Percentiles rank a stretch among this genome's conserved stretches.
Evolutionary conservation across 2,797 vertebrate species (phyloP).

Genomic region (Taeniopygia guttata): DNA sequence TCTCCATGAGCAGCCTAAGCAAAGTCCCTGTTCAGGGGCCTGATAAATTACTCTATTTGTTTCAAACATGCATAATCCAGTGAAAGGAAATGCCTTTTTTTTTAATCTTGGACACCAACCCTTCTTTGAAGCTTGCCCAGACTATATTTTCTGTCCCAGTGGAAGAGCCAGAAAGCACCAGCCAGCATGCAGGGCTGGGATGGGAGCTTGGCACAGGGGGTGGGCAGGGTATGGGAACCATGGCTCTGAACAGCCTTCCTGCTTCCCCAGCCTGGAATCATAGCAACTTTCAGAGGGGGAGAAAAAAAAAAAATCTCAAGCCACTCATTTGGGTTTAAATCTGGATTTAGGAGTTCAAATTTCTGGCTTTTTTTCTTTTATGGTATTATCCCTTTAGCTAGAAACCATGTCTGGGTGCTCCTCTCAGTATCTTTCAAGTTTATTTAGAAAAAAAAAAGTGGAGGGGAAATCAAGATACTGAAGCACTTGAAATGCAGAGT

Average conservation of each 20-base stretch:
- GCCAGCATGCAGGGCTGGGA: not conserved
- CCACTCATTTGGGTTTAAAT: not conserved
- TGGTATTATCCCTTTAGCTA: not conserved
- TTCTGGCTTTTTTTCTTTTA: not conserved
- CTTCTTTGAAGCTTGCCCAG: conserved; percentile 28
- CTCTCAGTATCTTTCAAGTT: not conserved
- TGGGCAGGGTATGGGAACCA: conserved; percentile 37
- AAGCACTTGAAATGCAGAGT: not conserved
- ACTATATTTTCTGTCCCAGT: conserved; percentile 23
- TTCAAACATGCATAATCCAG: not conserved
- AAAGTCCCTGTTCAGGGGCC: not conserved
- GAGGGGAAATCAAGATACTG: not conserved
- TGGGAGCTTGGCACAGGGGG: not conserved
- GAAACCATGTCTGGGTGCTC: not conserved
- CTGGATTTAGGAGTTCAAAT: not conserved
- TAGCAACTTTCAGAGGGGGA: not conserved
- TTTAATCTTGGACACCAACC: conserved; percentile 20
- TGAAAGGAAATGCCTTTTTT: conserved; percentile 22
- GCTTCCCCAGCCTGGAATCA: not conserved
- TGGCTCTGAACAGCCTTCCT: not conserved
- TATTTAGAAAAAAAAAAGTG: not conserved
- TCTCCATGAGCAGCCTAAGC: not conserved
- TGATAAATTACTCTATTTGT: not conserved
- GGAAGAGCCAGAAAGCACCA: conserved; percentile 22
- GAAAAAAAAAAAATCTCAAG: not conserved